These are phyloP conservation scores for Tillus elongatus DNA, from an alignment of 2,888 invertebrate genomes.

Conservation along the genomic window DNA sequence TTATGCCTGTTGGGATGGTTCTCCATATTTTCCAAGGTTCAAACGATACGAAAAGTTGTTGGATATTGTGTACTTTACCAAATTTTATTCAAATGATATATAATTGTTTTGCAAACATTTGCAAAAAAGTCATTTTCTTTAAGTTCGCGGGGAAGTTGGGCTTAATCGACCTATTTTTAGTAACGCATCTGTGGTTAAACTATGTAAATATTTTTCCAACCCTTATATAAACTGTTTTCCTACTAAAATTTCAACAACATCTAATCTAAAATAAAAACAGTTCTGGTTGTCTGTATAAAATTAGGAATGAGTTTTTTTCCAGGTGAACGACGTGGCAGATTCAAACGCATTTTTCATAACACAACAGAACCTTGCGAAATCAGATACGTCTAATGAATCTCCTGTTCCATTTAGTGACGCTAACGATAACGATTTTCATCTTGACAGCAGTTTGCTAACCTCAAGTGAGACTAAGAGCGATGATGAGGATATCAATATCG, in stretches of 20 bases:
- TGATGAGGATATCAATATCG: neutral
- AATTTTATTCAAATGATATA: no score
- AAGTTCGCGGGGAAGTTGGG: no score
- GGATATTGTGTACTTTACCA: no score
- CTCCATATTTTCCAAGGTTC: no score
- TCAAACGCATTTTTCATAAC: conserved; percentile 1
- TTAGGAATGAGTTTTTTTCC: conserved; percentile 1
- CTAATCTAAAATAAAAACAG: neutral
- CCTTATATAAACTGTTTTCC: conserved; percentile 1
- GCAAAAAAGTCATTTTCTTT: no score
- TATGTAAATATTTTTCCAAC: neutral
- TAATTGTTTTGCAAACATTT: no score
- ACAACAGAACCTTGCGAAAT: neutral
- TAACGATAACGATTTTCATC: conserved; percentile 1
- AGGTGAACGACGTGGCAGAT: conserved; percentile 2
- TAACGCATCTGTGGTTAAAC: conserved; percentile 1
- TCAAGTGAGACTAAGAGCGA: conserved; percentile 4
- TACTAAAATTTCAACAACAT: neutral
- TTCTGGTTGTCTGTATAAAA: neutral
- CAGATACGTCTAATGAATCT: neutral
- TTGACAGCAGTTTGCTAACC: conserved; percentile 1
- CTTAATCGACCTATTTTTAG: no score
- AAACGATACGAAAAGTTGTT: no score
- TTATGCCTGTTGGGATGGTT: no score
- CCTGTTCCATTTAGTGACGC: conserved; percentile 3